phyloP scores from a whole-genome alignment of 2,888 invertebrate species.

The Acrobasis repandana region DNA sequence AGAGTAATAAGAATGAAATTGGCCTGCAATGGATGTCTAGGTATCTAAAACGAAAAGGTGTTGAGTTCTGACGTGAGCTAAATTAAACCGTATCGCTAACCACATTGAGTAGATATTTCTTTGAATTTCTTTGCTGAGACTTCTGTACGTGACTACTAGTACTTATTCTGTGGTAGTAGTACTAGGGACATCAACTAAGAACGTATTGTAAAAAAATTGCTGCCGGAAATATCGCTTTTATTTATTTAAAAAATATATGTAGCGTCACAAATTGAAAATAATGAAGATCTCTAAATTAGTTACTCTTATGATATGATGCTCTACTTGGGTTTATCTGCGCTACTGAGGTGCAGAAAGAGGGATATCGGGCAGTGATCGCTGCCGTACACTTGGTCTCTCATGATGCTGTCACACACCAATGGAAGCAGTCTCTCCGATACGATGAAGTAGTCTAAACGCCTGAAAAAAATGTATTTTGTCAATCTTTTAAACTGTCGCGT shows the following conservation, averaged over 20 bases:
- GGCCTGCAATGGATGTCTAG: no score
- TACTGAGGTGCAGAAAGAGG: conserved; percentile 85
- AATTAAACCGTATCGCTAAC: no score
- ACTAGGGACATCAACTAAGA: no score
- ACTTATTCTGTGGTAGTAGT: no score
- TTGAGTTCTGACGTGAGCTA: no score
- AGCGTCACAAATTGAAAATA: conserved; percentile 15
- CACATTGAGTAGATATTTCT: no score
- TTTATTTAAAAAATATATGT: conserved; percentile 20
- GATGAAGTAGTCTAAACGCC: conserved; percentile 98
- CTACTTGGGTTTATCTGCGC: conserved; percentile 68
- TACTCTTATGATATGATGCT: conserved; percentile 21
- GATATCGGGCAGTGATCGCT: conserved; percentile 98
- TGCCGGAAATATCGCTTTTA: conserved; percentile 14
- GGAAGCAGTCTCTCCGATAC: conserved; percentile 90
- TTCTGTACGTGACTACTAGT: no score
- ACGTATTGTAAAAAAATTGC: background rate
- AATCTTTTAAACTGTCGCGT: no score
- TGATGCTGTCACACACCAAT: conserved; percentile 92
- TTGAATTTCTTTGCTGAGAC: no score
- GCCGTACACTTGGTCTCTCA: conserved; percentile 91
- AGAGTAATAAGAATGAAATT: no score
- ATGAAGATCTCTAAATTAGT: conserved; percentile 14
- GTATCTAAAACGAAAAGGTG: no score
- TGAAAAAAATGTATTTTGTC: conserved; percentile 55